phyloP scores from a whole-genome alignment of 2,888 invertebrate species.

The Chymomyza amoena region DNA sequence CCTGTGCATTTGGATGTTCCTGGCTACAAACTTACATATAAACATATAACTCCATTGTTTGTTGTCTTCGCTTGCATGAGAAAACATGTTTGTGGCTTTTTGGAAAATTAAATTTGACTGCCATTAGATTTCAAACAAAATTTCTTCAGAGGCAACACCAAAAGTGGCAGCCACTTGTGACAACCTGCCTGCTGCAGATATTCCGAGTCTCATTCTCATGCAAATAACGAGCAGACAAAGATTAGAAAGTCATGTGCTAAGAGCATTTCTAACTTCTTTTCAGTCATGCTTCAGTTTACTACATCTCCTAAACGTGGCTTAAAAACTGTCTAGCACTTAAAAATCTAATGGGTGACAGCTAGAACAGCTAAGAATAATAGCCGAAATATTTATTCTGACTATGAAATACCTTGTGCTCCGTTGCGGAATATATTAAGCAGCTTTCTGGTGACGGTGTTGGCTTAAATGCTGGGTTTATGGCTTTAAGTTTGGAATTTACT shows the following conservation, averaged over 20 bases:
- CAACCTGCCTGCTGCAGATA: background rate
- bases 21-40: background rate
- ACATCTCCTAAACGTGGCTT: conserved; percentile 15
- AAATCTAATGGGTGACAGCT: background rate
- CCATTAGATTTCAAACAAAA: conserved; percentile 45
- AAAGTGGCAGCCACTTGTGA: conserved; percentile 14
- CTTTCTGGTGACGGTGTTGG: background rate
- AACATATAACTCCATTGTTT: background rate
- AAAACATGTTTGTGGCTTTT: conserved; percentile 55
- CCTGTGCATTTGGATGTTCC: conserved; percentile 5
- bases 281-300: conserved; percentile 27
- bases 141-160: conserved; percentile 20
- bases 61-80: conserved; percentile 15
- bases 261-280: background rate
- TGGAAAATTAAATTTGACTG: conserved; percentile 66
- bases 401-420: background rate
- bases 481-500: background rate
- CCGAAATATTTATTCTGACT: background rate
- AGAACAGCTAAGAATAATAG: background rate
- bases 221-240: conserved; percentile 34
- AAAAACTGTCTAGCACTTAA: background rate
- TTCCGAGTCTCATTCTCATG: conserved; percentile 37
- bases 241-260: conserved; percentile 42
- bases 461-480: background rate
- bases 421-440: background rate